Evolutionary conservation across 2,888 invertebrate genomes (phyloP).

Genomic region (Ochropleura leucogaster): DNA sequence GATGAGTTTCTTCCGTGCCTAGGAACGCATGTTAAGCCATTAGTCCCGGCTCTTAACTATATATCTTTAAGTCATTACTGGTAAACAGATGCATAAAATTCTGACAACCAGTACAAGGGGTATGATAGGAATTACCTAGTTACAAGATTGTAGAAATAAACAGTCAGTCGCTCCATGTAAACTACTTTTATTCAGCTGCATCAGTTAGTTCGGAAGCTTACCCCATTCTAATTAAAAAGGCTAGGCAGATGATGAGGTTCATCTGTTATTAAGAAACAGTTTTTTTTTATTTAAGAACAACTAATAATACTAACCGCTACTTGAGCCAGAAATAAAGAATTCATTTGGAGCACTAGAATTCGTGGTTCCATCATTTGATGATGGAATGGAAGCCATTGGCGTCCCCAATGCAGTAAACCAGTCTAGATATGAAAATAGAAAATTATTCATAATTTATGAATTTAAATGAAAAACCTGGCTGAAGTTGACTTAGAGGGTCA

Average conservation of each 20-base stretch:
- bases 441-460: background rate
- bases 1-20: background rate
- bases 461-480: background rate
- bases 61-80: background rate
- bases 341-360: conserved; percentile 12
- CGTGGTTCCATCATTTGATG: conserved; percentile 53
- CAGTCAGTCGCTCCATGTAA: background rate
- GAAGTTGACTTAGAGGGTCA: background rate
- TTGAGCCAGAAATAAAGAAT: conserved; percentile 13
- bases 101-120: background rate
- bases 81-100: background rate
- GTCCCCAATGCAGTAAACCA: conserved; percentile 72
- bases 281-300: background rate
- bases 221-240: background rate
- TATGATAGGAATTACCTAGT: background rate
- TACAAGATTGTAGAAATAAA: background rate
- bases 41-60: background rate
- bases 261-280: background rate
- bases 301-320: conserved; percentile 38
- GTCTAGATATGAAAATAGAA: conserved; percentile 63
- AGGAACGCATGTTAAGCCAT: background rate
- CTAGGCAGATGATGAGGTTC: background rate
- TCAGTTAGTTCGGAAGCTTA: background rate
- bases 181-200: background rate
- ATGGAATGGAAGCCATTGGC: conserved; percentile 66